Evolutionary conservation across 2,113 vertebrate species (phyloP).

Genomic region (Hemibagrus wyckioides): DNA sequence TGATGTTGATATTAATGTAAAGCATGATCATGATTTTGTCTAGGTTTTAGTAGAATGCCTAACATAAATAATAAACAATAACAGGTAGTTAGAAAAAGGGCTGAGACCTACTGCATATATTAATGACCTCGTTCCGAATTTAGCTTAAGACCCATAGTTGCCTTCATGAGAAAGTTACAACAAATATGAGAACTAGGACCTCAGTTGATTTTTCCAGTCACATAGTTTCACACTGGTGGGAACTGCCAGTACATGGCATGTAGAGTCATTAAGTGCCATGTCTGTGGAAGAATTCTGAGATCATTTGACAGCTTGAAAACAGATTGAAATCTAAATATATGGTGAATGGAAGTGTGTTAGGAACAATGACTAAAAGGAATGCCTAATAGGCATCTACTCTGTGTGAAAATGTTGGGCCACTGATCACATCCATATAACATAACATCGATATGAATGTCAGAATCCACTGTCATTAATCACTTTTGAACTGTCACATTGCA

Average conservation of each 20-base stretch:
- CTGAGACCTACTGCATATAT: slow-evolving; percentile 1
- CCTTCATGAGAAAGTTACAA: background rate
- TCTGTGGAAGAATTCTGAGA: slow-evolving; percentile 26
- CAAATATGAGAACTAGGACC: slow-evolving; percentile 25
- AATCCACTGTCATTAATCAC: background rate
- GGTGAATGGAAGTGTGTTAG: slow-evolving; percentile 3
- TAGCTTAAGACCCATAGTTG: background rate
- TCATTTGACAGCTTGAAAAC: slow-evolving; percentile 32
- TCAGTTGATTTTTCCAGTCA: background rate
- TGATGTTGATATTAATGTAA: background rate
- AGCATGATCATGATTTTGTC: background rate
- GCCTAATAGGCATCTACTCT: background rate
- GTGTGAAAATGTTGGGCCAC: slow-evolving; percentile 13
- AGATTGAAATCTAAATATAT: slow-evolving; percentile 32
- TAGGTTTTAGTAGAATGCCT: background rate
- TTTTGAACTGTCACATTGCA: background rate
- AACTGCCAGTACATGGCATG: slow-evolving; percentile 22
- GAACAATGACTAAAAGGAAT: slow-evolving; percentile 5
- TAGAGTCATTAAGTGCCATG: slow-evolving; percentile 22
- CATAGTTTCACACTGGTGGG: slow-evolving; percentile 26
- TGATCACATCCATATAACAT: slow-evolving; percentile 5
- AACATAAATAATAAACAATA: background rate
- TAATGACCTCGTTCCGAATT: background rate
- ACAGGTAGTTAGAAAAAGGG: too few species aligned
- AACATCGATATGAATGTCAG: background rate